phyloP scores from a whole-genome alignment of 2,888 invertebrate genomes.

The Drosophila barbarae region DNA sequence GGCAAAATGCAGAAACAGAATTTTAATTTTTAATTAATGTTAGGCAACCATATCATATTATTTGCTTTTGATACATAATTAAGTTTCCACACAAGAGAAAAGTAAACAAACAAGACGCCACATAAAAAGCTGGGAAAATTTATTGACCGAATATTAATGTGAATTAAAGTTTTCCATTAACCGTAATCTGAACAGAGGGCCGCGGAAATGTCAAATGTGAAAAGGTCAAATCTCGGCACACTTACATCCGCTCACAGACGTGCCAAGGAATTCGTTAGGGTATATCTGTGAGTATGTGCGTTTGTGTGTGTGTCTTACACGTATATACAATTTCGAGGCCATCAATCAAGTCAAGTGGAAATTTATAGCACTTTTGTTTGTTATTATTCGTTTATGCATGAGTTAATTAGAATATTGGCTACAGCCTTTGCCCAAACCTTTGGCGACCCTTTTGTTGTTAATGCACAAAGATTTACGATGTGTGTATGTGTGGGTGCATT shows the following conservation, averaged over 20 bases:
- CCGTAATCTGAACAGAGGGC: slow-evolving; percentile 8
- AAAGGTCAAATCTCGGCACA: slow-evolving; percentile 30
- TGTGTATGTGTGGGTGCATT: slow-evolving; percentile 31
- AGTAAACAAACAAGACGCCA: slow-evolving; percentile 13
- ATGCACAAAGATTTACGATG: slow-evolving; percentile 66
- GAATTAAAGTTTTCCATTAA: slow-evolving; percentile 31
- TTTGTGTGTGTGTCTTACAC: slow-evolving; percentile 2
- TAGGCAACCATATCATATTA: slow-evolving; percentile 2
- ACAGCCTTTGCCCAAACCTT: slow-evolving; percentile 57
- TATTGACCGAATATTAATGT: slow-evolving; percentile 39
- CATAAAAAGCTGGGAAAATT: not conserved
- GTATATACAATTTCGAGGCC: slow-evolving; percentile 49
- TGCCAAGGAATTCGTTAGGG: slow-evolving; percentile 19
- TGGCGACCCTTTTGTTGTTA: slow-evolving; percentile 43
- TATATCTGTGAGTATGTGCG: not conserved
- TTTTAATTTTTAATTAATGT: slow-evolving; percentile 7
- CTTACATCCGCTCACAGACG: slow-evolving; percentile 4
- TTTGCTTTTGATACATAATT: slow-evolving; percentile 16
- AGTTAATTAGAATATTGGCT: slow-evolving; percentile 74
- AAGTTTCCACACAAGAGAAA: not conserved
- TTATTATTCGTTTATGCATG: slow-evolving; percentile 76
- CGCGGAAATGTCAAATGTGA: slow-evolving; percentile 41
- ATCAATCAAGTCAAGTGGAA: slow-evolving; percentile 75
- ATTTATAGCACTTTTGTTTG: slow-evolving; percentile 75
- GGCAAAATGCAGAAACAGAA: not conserved